Evolutionary conservation across 2,888 invertebrate genomes (phyloP), one percentile per base, ranked within the genome.

Genomic region (Parnassius apollo): DNA sequence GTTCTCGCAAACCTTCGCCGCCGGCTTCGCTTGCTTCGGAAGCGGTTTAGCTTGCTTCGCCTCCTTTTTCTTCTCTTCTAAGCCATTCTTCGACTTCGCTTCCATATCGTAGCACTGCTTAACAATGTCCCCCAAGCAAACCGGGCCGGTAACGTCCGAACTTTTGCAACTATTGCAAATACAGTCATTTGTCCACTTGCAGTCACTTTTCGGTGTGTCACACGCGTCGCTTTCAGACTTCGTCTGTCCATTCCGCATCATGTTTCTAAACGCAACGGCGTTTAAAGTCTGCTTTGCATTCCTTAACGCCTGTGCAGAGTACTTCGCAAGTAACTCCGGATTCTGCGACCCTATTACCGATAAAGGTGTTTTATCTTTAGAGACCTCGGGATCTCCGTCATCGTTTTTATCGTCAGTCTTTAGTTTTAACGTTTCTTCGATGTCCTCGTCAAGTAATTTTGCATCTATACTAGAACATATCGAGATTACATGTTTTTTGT

Each of bases 101-200:
- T 74, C 74, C 62, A 49, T 57, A 57, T 85, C 85, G 48, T 82
- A 82, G 46, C 81, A 82, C 65, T 82, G 78, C 49, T 86, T 85
- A 48, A 82, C 83, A 0, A 83, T 78, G 56, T 86, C 85, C 0
- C 80, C 83, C 1, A 83, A 46, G 35, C 85, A 84, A 1, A 80
- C 75, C 0, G 79, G 70, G 10, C 70, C 75, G 0, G 69, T 65
- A 0, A 62, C 65, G 0, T 84, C 83, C 0, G 73, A 74, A 2
- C 82, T 80, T 13, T 84, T 87, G 45, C 91, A 91, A 0, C 81
- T 75, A 1, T 69, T 77, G 44, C 91, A 91, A 0, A 79, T 72
- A 56, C 91, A 91, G 13, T 91, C 91, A 2, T 80, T 89, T 0
- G 91, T 91, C 82, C 87, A 90, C 53, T 91, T 90, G 65, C 91